Conservation (phyloP, 2,113 vertebrate genomes). For the Nothocercus nigrocapillus region DNA sequence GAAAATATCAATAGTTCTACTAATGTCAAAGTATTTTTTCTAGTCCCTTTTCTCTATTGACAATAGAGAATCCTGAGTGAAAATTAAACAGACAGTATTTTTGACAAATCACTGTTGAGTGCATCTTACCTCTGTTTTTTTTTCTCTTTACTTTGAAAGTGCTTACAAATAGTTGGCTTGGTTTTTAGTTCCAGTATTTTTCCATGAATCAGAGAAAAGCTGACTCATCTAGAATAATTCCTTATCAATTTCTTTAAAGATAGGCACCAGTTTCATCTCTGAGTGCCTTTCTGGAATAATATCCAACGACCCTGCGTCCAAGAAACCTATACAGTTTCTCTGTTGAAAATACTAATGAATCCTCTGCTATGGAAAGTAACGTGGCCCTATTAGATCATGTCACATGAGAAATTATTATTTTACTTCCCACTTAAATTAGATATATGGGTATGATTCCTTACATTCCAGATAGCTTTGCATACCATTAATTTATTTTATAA, state of each 20-base stretch:
- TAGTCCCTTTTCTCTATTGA: background rate
- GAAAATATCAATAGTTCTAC: background rate
- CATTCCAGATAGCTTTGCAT: background rate
- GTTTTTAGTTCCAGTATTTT: slow-evolving; percentile 39
- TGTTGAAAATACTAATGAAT: background rate
- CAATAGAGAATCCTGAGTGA: background rate
- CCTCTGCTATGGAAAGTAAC: background rate
- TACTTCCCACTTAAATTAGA: background rate
- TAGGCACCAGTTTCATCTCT: background rate
- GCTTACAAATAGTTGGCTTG: background rate
- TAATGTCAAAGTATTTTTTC: background rate
- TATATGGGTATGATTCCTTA: background rate
- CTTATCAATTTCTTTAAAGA: background rate
- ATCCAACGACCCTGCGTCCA: background rate
- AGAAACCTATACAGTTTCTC: background rate
- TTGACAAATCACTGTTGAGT: background rate
- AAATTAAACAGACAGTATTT: background rate
- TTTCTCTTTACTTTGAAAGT: background rate
- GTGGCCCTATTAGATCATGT: background rate
- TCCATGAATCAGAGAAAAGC: slow-evolving; percentile 2
- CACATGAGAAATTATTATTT: background rate
- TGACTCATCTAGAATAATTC: background rate
- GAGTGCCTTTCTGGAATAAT: background rate
- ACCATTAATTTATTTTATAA: background rate
- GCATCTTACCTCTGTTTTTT: background rate